Percentiles rank a stretch among this genome's conserved stretches.
Conservation (phyloP, 2,888 invertebrate species). For the Pardosa pseudoannulata region DNA sequence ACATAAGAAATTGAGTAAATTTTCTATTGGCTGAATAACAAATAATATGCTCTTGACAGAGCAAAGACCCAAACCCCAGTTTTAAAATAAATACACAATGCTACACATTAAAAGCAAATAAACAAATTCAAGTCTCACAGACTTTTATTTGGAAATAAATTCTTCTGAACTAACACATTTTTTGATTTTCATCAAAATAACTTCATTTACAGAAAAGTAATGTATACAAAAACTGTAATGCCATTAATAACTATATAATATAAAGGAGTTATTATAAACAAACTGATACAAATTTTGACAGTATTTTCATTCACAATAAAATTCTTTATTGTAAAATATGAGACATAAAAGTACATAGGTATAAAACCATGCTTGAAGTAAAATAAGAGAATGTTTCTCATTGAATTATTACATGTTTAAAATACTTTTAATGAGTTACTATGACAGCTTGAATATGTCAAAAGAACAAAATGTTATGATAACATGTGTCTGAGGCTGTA, state of each 20-base stretch:
- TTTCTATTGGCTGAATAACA: too few relatives aligned
- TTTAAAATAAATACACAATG: too few relatives aligned
- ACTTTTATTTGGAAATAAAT: slow-evolving; percentile 4
- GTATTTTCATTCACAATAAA: background rate
- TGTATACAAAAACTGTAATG: background rate
- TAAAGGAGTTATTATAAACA: background rate
- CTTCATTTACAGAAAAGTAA: background rate
- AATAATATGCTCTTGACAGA: too few relatives aligned
- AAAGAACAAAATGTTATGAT: background rate
- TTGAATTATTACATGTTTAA: background rate
- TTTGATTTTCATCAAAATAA: background rate
- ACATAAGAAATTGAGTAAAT: too few relatives aligned
- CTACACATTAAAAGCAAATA: too few relatives aligned
- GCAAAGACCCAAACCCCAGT: too few relatives aligned
- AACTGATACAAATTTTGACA: background rate
- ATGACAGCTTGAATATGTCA: background rate
- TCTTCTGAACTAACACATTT: background rate
- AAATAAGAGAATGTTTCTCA: background rate
- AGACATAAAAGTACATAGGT: background rate
- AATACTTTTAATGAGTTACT: background rate
- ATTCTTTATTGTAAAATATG: background rate
- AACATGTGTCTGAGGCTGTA: slow-evolving; percentile 4
- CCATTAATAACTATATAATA: background rate
- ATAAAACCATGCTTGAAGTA: background rate
- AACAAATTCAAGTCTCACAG: background rate